Evolutionary conservation across 1,140 invertebrate species (phyloP).

Genomic region (Centruroides vittatus): DNA sequence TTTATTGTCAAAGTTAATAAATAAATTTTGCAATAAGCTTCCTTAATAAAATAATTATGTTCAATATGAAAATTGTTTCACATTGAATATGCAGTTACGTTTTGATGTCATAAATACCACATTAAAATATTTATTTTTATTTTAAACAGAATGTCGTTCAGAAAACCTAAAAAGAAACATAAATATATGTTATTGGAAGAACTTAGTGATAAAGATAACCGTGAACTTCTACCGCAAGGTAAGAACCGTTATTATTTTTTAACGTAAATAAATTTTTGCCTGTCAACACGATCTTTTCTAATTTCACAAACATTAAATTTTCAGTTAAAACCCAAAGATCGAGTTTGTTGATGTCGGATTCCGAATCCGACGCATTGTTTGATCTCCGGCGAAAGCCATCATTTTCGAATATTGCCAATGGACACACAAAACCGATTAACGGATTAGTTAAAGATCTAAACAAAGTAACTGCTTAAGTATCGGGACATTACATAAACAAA

Average conservation of each 20-base stretch:
- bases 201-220: slow-evolving; percentile 33
- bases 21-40: too few species aligned
- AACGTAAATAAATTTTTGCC: background rate
- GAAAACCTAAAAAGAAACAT: slow-evolving; percentile 25
- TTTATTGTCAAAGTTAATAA: too few species aligned
- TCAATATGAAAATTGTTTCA: too few species aligned
- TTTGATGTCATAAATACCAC: too few species aligned
- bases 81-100: too few species aligned
- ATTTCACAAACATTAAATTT: slow-evolving; percentile 9
- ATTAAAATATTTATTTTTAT: background rate
- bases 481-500: too few species aligned
- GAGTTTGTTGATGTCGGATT: slow-evolving; percentile 47
- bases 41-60: too few species aligned
- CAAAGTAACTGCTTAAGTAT: slow-evolving; percentile 17
- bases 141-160: slow-evolving; percentile 14
- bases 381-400: slow-evolving; percentile 17
- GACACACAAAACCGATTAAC: slow-evolving; percentile 5
- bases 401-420: background rate
- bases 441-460: slow-evolving; percentile 14
- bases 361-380: slow-evolving; percentile 49
- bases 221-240: slow-evolving; percentile 25
- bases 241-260: slow-evolving; percentile 1
- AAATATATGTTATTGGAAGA: slow-evolving; percentile 46
- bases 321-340: slow-evolving; percentile 33
- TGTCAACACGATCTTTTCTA: too few species aligned